Evolutionary conservation across 2,888 invertebrate species (phyloP), one percentile per base, ranked within the genome.

Genomic region (Netelia virgata): DNA sequence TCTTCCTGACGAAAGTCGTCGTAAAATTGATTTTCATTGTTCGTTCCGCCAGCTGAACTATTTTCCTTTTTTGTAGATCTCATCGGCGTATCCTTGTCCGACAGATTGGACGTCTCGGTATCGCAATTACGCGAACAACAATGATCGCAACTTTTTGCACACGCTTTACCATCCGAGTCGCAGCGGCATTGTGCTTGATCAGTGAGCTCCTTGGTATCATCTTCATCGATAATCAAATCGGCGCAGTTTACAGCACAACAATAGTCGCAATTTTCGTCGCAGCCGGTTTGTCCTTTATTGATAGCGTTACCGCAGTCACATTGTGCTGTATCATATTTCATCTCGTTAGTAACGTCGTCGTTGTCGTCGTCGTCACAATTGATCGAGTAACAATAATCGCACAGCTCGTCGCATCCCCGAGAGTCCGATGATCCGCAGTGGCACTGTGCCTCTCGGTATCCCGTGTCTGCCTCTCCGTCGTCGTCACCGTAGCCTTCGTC

Each of bases 401-500:
- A 69, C 18, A 18, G 10, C 43, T 61, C 70, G 43, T 75, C 75
- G 64, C 70, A 82, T 72, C 72, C 77, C 85, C 74, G 80, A 77
- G 80, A 80, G 63, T 41, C 83, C 59, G 80, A 59, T 53, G 78
- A 20, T 79, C 86, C 85, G 76, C 85, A 86, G 76, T 82, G 83
- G 84, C 86, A 80, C 74, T 77, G 78, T 61, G 47, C 59, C 72
- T 75, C 76, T 74, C 57, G 57, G 57, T 10, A 43, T 16, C 20
- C 78, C 64, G 47, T 41, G 55, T 55, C 70, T 41, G 75, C 64
- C 41, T 75, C 78, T 47, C 41, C 72, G 73, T 77, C 50, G 66
- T 82, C 72, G 14, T 87, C 84, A 83, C 82, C 84, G 72, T 74
- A 81, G 81, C 83, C 85, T 69, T 83, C 78, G 82, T 86, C 74